Evolutionary conservation across 1,140 invertebrate genomes (phyloP), one percentile per base, ranked within the genome.

Genomic region (Drosophila sturtevanti): DNA sequence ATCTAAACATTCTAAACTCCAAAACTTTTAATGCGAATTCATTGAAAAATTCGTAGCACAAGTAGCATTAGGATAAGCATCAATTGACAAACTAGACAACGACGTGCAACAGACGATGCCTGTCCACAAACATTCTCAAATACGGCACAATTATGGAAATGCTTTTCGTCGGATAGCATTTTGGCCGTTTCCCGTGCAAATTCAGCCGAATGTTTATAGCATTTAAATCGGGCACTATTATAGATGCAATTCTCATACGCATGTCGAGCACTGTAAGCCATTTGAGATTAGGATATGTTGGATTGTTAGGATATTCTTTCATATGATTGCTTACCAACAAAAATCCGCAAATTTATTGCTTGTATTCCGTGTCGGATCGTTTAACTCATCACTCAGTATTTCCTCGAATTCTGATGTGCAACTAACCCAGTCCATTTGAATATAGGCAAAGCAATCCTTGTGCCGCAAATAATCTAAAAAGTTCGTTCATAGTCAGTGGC

Each of bases 211-310:
- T 91, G 64, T 44, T 91, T 78, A 44, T 91, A 90, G 77, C 90
- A 91, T 60, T 91, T 91, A 67, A 78, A 91, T 3, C 89, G 75
- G 16, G 90, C 90, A 27, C 90, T 91, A 27, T 90, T 91, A 63
- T 90, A 91, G 61, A 91, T 91, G 76, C 90, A 91, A 16, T 87
- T 91, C 68, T 91, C 90, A 67, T 91, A 91, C 7, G 89, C 90
- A 34, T 85, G 79, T 10, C 90, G 81, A 52, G 90, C 84, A 51
- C 90, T 91, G 71, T 10, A 78, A 58, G 54, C 60, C 52, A 71
- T 51, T 68, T 16, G n/a, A 31, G 11, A 37, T 0, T 0, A 27
- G 11, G 14, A 10, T 34, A 61, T 60, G 12, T 44, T 56, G 51
- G 63, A 56, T 9, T 48, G 44, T 34, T 4, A 12, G 34, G 10